Conservation (phyloP, 2,113 vertebrate genomes). For the Platycercus adscitus region DNA sequence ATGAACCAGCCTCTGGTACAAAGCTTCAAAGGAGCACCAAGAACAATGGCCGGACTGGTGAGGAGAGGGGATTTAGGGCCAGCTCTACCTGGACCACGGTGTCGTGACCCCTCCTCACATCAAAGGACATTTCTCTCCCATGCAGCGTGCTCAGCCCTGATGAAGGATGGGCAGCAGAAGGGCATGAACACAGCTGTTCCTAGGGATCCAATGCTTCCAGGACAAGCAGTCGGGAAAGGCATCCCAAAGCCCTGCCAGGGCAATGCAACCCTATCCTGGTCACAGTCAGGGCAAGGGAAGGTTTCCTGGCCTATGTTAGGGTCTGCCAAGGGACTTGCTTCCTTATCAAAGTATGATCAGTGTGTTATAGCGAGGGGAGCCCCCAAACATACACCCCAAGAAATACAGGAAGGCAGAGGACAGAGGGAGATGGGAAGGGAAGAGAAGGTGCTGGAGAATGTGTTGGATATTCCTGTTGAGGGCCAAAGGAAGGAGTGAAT, state of each 20-base stretch:
- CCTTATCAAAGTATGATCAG: background rate
- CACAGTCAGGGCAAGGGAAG: background rate
- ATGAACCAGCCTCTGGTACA: background rate
- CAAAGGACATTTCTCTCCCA: background rate
- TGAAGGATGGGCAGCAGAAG: background rate
- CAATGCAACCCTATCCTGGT: rapidly evolving
- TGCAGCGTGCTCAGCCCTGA: background rate
- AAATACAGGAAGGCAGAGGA: background rate
- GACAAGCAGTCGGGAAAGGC: background rate
- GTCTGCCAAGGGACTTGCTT: background rate
- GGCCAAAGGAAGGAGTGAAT: background rate
- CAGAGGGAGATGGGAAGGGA: background rate
- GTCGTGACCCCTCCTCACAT: background rate
- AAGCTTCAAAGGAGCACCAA: background rate
- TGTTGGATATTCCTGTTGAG: background rate
- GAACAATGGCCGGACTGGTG: rapidly evolving
- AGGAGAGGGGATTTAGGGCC: background rate
- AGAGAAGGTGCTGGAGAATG: background rate
- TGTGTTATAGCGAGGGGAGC: background rate
- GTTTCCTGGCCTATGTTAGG: background rate
- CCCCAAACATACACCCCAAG: rapidly evolving
- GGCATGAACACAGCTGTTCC: background rate
- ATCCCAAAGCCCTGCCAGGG: background rate
- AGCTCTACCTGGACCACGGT: background rate
- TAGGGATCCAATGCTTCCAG: background rate